phyloP scores from a whole-genome alignment of 2,888 invertebrate genomes.

The Myopa testacea region DNA sequence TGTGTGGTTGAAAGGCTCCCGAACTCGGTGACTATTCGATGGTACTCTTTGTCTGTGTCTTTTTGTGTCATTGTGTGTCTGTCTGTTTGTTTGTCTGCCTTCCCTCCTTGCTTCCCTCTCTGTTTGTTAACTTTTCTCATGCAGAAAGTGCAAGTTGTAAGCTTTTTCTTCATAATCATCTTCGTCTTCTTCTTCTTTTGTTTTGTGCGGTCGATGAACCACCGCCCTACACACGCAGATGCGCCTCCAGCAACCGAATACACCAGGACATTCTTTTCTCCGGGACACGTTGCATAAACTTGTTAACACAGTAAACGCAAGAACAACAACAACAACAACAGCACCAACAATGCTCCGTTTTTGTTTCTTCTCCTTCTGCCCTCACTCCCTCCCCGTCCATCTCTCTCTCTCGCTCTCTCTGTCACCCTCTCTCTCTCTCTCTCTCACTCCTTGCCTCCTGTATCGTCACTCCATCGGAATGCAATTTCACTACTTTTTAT shows the following conservation, averaged over 20 bases:
- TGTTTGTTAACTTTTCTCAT: too few species aligned
- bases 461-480: conserved; percentile 50
- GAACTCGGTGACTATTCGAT: too few species aligned
- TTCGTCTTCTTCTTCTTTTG: neutral
- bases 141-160: too few species aligned
- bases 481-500: conserved; percentile 61
- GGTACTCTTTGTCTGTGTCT: too few species aligned
- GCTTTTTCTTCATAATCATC: neutral
- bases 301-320: neutral
- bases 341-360: neutral
- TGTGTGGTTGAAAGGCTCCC: too few species aligned
- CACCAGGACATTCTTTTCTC: neutral
- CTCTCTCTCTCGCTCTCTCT: neutral
- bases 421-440: neutral
- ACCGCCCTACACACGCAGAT: too few species aligned
- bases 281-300: neutral
- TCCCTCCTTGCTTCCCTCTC: too few species aligned
- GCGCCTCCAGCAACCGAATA: neutral
- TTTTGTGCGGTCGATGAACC: neutral
- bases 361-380: too few species aligned
- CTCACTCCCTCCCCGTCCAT: too few species aligned
- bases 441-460: neutral
- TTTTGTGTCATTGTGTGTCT: too few species aligned
- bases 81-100: too few species aligned
- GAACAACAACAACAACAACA: neutral